Percentiles rank a stretch among this genome's conserved stretches.
These are phyloP conservation scores for Pollenia angustigena DNA, from an alignment of 2,888 invertebrate genomes.

Conservation along the genomic window DNA sequence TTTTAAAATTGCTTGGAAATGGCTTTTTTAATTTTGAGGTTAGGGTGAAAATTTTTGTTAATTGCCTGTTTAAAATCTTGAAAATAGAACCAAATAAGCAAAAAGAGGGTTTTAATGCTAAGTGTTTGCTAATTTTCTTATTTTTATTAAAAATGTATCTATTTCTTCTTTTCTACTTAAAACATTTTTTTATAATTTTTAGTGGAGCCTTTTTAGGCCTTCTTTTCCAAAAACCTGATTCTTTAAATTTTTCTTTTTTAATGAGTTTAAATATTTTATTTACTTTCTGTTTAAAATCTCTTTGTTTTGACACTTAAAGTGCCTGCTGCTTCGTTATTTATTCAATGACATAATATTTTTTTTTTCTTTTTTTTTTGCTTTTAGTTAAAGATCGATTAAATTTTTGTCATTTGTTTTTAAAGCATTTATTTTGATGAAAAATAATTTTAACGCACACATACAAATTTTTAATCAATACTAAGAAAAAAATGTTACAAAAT, in stretches of 20 bases:
- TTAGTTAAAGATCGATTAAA: slow-evolving; percentile 5
- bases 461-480: background rate
- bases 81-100: no score
- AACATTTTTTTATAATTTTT: no score
- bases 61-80: background rate
- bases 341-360: slow-evolving; percentile 56
- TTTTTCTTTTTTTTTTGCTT: background rate
- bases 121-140: no score
- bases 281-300: background rate
- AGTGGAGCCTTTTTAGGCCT: no score
- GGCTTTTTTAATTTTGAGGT: background rate
- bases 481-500: slow-evolving; percentile 42
- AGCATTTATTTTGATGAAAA: slow-evolving; percentile 25
- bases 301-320: background rate
- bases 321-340: slow-evolving; percentile 16
- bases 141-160: no score
- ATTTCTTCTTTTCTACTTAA: no score
- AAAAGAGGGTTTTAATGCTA: no score
- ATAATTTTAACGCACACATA: background rate
- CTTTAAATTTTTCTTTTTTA: background rate
- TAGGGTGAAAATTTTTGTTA: background rate
- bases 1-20: no score
- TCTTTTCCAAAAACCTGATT: no score
- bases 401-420: slow-evolving; percentile 11
- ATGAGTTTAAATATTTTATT: background rate